Base-by-base conservation (phyloP, 2,113 vertebrate species). In the Apaloderma vittatum region DNA sequence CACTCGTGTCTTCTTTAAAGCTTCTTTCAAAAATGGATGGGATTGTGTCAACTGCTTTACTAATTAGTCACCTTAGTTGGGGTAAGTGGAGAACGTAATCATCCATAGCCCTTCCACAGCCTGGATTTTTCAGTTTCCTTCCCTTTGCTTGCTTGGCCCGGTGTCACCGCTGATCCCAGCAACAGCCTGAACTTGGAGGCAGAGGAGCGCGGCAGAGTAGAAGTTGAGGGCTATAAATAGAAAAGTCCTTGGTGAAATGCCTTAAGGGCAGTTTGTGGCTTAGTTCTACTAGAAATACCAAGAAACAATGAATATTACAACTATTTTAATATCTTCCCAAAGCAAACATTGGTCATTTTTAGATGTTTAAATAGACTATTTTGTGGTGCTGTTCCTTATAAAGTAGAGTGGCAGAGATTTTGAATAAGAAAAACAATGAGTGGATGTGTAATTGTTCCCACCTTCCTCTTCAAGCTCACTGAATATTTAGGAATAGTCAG, bases 161-260 rank as follows among this genome's bases (percentile, higher is more conserved):
- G 52, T 11, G 8, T 77, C 74, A 37, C 49, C 73, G 63, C 59
- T n/a, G 75, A 45, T 37, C 29, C 23, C 67, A 74, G 79, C n/a
- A 43, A 12, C 36, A 66, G 67, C 43, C 63, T 83, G 54, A 86
- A 70, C 46, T 73, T 80, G 52, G 72, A 88, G 0, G 0, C 79
- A 67, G 75, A 70, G 70, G 86, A 57, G 15, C n/a, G 37, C 0
- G 0, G 55, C 70, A 9, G 40, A 83, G 80, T 62, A 66, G 49
- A 88, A 95, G 49, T 23, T 70, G 22, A 22, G 40, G 90, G 79
- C 63, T 97, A 91, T 74, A 94, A 94, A 97, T 94, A 95, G 68
- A 43, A 23, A 8, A 89, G 88, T 66, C 72, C 86, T 80, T 85
- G 34, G 8, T 62, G 75, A 73, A 91, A 48, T 83, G 27, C 71